These are phyloP conservation scores for Chaetura pelagica DNA, from an alignment of 2,113 vertebrate genomes.

Conservation along the genomic window DNA sequence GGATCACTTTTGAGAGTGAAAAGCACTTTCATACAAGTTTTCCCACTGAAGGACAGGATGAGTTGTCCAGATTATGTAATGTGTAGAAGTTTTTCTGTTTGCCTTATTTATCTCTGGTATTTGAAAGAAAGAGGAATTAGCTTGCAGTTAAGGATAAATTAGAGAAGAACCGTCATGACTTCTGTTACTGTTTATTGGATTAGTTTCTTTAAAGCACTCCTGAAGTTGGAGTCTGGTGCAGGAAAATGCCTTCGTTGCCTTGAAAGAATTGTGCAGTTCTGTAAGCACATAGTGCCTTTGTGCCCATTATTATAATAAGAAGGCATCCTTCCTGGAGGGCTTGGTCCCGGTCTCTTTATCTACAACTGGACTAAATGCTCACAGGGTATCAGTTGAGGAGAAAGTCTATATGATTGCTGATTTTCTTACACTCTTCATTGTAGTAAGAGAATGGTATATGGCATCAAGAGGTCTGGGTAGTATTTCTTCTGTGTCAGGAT, in stretches of 20 bases:
- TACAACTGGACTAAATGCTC: background rate
- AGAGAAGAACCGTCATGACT: background rate
- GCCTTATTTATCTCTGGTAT: background rate
- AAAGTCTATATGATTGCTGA: background rate
- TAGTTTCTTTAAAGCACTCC: background rate
- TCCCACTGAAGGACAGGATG: background rate
- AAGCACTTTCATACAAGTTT: background rate
- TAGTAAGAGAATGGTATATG: background rate
- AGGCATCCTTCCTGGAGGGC: background rate
- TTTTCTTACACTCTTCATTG: background rate
- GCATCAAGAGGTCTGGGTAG: constrained; percentile 7
- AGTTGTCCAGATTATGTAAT: background rate
- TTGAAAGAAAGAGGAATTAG: background rate
- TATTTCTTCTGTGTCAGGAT: constrained; percentile 5
- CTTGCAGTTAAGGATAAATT: background rate
- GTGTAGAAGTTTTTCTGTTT: background rate
- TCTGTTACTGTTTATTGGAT: background rate
- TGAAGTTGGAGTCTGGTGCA: background rate
- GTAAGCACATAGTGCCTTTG: background rate
- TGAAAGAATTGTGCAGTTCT: background rate
- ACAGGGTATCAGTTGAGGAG: accelerated
- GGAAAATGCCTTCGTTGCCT: background rate
- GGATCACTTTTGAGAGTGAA: background rate
- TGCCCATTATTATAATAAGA: background rate
- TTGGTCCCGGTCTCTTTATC: background rate